These are phyloP conservation scores for Brenthis hecate DNA, from an alignment of 2,888 invertebrate species.

Conservation along the genomic window DNA sequence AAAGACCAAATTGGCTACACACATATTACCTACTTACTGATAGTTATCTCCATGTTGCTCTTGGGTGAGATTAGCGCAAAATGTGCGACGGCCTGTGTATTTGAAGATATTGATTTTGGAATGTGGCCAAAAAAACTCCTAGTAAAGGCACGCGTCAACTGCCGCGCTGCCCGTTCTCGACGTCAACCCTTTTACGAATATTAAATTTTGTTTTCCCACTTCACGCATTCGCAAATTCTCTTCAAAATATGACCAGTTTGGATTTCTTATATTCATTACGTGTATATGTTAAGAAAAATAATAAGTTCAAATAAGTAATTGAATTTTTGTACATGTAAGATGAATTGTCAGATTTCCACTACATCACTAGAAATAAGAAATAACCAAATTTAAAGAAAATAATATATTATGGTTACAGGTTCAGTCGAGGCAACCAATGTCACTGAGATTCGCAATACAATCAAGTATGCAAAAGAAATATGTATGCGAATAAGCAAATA, in stretches of 20 bases:
- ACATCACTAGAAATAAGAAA: no score
- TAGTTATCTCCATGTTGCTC: conserved; percentile 47
- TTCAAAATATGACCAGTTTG: conserved; percentile 69
- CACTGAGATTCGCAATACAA: no score
- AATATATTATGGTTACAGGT: no score
- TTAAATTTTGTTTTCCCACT: conserved; percentile 83
- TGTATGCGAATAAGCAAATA: no score
- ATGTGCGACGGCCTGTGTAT: conserved; percentile 74
- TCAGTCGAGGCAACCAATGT: no score
- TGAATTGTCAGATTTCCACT: no score
- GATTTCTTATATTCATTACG: conserved; percentile 37
- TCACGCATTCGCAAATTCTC: conserved; percentile 75
- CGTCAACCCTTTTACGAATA: conserved; percentile 82
- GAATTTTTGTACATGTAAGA: no score
- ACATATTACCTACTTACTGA: conserved; percentile 4
- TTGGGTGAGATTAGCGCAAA: conserved; percentile 76
- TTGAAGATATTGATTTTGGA: conserved; percentile 81
- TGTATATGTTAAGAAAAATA: not conserved
- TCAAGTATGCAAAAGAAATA: no score
- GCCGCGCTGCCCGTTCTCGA: conserved; percentile 74
- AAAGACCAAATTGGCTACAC: not conserved
- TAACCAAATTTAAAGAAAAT: no score
- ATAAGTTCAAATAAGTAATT: no score
- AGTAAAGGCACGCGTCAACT: conserved; percentile 79
- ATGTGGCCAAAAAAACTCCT: conserved; percentile 79